phyloP scores from a whole-genome alignment of 2,888 invertebrate species.

The Plagiodera versicolora region DNA sequence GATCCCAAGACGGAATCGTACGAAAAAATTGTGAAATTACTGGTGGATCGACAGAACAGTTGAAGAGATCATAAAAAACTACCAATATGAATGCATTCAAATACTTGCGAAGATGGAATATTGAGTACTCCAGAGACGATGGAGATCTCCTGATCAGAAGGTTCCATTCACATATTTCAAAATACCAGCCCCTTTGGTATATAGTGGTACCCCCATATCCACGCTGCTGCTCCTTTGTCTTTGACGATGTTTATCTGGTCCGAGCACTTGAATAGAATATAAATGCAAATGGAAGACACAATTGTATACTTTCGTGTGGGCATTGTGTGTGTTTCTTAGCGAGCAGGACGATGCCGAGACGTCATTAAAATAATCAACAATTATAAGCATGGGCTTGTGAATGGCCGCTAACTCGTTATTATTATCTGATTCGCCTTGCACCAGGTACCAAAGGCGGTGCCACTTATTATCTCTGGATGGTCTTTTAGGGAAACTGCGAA shows the following conservation, averaged over 20 bases:
- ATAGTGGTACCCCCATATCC: not conserved
- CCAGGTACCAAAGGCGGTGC: conserved; percentile 41
- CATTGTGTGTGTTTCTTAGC: conserved; percentile 51
- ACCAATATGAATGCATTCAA: no score
- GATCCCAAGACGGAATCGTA: no score
- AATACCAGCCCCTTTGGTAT: not conserved
- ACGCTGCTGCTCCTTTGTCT: conserved; percentile 37
- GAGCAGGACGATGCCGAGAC: no score
- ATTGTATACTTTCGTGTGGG: conserved; percentile 54
- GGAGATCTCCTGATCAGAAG: no score
- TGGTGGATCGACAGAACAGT: no score
- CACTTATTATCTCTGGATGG: conserved; percentile 41
- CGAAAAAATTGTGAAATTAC: no score
- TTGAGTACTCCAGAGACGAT: no score
- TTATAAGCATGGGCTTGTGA: conserved; percentile 48
- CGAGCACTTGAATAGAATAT: conserved; percentile 54
- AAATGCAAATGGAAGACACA: conserved; percentile 56
- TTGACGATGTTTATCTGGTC: conserved; percentile 53
- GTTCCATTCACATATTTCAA: no score
- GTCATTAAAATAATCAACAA: conserved; percentile 56
- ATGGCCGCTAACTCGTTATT: conserved; percentile 45
- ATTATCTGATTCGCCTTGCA: conserved; percentile 48
- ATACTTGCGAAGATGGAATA: no score
- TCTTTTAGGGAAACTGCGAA: conserved; percentile 41
- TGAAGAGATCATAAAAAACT: no score